These are phyloP conservation scores for Phalacrocorax pelagicus DNA, from an alignment of 2,113 vertebrate genomes.

Conservation along the genomic window DNA sequence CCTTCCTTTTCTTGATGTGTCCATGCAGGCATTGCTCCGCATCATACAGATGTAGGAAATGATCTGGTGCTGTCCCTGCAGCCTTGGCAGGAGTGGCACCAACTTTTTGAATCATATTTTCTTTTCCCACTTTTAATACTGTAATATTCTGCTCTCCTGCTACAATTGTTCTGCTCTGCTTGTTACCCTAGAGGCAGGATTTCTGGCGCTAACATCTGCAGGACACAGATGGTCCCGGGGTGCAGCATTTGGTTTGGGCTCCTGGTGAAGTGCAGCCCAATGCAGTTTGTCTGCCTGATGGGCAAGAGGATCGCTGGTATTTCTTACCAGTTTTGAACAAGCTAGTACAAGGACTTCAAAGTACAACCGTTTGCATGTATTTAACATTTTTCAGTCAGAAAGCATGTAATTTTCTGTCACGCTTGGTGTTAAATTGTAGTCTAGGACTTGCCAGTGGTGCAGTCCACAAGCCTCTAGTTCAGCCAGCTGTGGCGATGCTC, in stretches of 20 bases:
- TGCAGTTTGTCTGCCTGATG: not conserved
- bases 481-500: not conserved
- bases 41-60: not conserved
- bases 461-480: not conserved
- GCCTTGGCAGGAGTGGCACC: not conserved
- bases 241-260: not conserved
- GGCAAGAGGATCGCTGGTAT: not conserved
- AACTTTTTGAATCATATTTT: not conserved
- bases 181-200: not conserved
- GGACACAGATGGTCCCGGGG: accelerated
- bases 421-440: not conserved
- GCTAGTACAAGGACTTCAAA: not conserved
- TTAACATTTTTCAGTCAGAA: not conserved
- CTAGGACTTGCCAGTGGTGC: not conserved
- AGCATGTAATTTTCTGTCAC: not conserved
- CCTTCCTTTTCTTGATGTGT: not conserved
- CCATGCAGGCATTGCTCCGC: not conserved
- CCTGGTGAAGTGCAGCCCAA: not conserved
- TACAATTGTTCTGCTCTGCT: not conserved
- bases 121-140: not conserved
- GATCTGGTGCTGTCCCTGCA: not conserved
- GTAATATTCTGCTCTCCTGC: not conserved
- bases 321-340: not conserved
- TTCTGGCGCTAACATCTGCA: not conserved
- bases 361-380: not conserved